Evolutionary conservation across 1,140 invertebrate species (phyloP).

Genomic region (Ridgeia piscesae): DNA sequence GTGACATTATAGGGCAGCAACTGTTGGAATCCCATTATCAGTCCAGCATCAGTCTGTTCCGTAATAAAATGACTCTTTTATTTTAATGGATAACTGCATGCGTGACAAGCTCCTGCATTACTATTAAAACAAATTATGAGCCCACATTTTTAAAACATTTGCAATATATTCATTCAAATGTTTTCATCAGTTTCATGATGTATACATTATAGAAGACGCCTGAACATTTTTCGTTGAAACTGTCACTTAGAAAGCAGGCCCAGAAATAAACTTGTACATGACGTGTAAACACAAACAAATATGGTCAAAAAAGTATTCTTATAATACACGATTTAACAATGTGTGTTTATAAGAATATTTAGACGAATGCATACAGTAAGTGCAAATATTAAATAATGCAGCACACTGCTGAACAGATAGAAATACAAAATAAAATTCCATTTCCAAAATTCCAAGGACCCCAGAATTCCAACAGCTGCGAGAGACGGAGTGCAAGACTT

Average conservation of each 20-base stretch:
- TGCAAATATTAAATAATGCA: neutral
- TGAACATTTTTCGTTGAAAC: neutral
- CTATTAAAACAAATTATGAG: too few species aligned
- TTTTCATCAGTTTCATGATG: neutral
- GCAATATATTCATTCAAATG: neutral
- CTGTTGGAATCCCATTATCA: neutral
- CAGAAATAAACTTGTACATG: neutral
- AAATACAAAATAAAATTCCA: neutral
- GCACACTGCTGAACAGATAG: neutral
- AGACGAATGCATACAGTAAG: neutral
- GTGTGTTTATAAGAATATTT: neutral
- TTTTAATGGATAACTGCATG: too few species aligned
- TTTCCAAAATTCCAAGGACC: neutral
- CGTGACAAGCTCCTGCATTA: too few species aligned
- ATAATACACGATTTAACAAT: neutral
- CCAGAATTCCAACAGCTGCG: neutral
- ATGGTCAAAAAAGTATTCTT: neutral
- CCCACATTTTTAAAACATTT: neutral
- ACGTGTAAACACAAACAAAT: neutral
- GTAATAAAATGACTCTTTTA: too few species aligned
- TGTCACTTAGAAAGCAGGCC: neutral
- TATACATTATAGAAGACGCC: neutral
- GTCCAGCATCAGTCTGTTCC: neutral
- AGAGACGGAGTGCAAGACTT: neutral
- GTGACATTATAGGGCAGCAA: neutral